Evolutionary conservation across 2,113 vertebrate species (phyloP).

Genomic region (Silurus meridionalis): DNA sequence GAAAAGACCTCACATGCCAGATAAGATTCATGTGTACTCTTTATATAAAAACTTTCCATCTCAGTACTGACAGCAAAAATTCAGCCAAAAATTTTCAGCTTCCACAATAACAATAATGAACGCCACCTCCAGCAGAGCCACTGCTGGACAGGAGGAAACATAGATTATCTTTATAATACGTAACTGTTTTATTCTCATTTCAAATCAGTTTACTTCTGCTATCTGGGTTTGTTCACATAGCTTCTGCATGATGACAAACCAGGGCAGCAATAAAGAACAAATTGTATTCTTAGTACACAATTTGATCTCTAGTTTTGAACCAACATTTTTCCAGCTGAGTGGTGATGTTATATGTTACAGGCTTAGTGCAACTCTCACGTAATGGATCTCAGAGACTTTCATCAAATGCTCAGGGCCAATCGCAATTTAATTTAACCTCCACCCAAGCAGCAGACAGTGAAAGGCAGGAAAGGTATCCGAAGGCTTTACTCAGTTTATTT

Average conservation of each 20-base stretch:
- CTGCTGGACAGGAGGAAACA: not conserved
- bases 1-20: not conserved
- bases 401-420: not conserved
- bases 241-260: not conserved
- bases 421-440: not conserved
- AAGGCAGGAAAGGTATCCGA: not conserved
- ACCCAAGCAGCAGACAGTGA: not conserved
- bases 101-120: not conserved
- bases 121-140: not conserved
- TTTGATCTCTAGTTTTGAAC: not conserved
- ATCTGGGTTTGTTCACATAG: not conserved
- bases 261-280: not conserved
- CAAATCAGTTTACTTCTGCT: not conserved
- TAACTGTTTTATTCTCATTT: not conserved
- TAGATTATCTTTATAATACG: not conserved
- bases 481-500: not conserved
- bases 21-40: not conserved
- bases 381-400: not conserved
- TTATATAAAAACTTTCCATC: not conserved
- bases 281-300: not conserved
- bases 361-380: not conserved
- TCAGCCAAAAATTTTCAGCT: not conserved
- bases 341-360: not conserved
- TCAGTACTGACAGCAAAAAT: not conserved
- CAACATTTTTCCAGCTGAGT: not conserved